Evolutionary conservation across 1,140 invertebrate genomes (phyloP).

Genomic region (Drosophila eugracilis): DNA sequence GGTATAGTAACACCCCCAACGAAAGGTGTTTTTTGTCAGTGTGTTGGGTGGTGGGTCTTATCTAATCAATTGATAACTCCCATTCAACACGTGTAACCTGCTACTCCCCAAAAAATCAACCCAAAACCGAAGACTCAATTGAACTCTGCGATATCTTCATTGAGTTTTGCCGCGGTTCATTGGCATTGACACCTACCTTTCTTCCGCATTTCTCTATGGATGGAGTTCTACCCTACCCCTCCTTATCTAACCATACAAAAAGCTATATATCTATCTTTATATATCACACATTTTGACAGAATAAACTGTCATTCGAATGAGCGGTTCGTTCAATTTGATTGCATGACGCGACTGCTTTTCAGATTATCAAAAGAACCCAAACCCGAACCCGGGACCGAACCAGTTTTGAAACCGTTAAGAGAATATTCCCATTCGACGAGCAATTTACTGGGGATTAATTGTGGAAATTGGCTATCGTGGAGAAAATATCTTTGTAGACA

Average conservation of each 20-base stretch:
- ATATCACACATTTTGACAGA: not conserved
- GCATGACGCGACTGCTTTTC: slow-evolving; percentile 57
- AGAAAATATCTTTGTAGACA: slow-evolving; percentile 22
- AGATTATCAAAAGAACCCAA: slow-evolving; percentile 39
- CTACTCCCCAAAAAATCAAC: not conserved
- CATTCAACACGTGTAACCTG: slow-evolving; percentile 39
- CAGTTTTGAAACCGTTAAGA: slow-evolving; percentile 37
- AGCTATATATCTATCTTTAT: no score
- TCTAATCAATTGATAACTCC: slow-evolving; percentile 53
- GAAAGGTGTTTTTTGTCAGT: slow-evolving; percentile 6
- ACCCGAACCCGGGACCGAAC: no score
- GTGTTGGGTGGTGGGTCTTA: slow-evolving; percentile 9
- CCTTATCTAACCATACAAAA: no score
- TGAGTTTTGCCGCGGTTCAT: slow-evolving; percentile 40
- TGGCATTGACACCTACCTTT: slow-evolving; percentile 53
- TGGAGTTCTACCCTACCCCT: not conserved
- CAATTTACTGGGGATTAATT: slow-evolving; percentile 37
- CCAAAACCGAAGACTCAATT: slow-evolving; percentile 17
- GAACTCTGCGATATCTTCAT: slow-evolving; percentile 36
- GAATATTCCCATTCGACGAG: slow-evolving; percentile 19
- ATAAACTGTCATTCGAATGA: slow-evolving; percentile 26
- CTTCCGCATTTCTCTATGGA: slow-evolving; percentile 33
- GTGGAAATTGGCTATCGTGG: slow-evolving; percentile 40
- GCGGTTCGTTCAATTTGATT: slow-evolving; percentile 56
- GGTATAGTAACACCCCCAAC: not conserved